phyloP scores from a whole-genome alignment of 2,888 invertebrate species.

The Drosophila differens region DNA sequence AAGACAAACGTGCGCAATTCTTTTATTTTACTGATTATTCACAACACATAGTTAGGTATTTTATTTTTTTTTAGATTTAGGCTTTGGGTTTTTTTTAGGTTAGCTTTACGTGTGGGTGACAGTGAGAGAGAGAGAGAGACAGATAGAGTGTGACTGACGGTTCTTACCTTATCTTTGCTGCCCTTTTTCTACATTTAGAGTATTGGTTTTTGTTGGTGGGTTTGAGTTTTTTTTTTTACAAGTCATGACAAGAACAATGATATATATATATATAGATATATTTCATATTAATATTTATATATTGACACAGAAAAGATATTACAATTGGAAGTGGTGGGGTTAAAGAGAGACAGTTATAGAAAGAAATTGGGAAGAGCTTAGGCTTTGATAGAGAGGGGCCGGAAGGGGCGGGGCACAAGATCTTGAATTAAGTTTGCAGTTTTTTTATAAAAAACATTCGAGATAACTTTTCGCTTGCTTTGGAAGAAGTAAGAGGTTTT shows the following conservation, averaged over 20 bases:
- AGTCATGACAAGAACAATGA: conserved; percentile 81
- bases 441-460: conserved; percentile 22
- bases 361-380: conserved; percentile 28
- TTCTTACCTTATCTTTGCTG: conserved; percentile 93
- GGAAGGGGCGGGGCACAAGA: conserved; percentile 29
- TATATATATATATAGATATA: conserved; percentile 67
- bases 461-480: conserved; percentile 44
- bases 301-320: conserved; percentile 60
- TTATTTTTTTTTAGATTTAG: conserved; percentile 15
- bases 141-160: conserved; percentile 54
- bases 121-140: conserved; percentile 30
- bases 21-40: conserved; percentile 28
- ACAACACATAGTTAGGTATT: conserved; percentile 56
- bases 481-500: conserved; percentile 49
- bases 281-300: conserved; percentile 67
- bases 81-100: conserved; percentile 24
- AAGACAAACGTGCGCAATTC: conserved; percentile 70
- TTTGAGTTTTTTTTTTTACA: conserved; percentile 72
- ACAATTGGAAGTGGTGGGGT: conserved; percentile 30
- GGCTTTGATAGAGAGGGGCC: conserved; percentile 23
- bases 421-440: conserved; percentile 9
- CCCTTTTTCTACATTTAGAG: conserved; percentile 91
- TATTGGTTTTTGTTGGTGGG: conserved; percentile 86
- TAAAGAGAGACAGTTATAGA: conserved; percentile 27
- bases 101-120: conserved; percentile 55